These are phyloP conservation scores for Papilio demoleus DNA, from an alignment of 2,888 invertebrate species.

Conservation along the genomic window DNA sequence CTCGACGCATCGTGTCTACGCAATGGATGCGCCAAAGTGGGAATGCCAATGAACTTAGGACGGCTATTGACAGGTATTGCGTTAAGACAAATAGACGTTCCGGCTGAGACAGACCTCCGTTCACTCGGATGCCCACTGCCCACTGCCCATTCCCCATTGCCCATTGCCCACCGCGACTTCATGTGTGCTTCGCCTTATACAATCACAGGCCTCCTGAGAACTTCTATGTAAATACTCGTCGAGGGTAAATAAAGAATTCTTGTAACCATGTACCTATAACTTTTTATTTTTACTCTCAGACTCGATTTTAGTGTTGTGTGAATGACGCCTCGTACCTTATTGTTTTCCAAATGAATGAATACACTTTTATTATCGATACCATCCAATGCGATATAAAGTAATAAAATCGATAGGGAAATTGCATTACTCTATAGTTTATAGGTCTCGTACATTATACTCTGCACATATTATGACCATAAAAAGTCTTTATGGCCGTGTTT, in stretches of 20 bases:
- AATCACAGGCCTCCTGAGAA: slow-evolving; percentile 74
- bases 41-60: slow-evolving; percentile 81
- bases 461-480: neutral
- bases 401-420: slow-evolving; percentile 2
- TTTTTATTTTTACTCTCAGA: slow-evolving; percentile 40
- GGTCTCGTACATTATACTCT: neutral
- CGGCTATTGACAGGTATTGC: slow-evolving; percentile 82
- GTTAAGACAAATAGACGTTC: slow-evolving; percentile 81
- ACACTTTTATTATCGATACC: slow-evolving; percentile 22
- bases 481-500: neutral
- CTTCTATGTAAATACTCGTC: slow-evolving; percentile 76
- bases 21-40: slow-evolving; percentile 79
- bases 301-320: slow-evolving; percentile 36
- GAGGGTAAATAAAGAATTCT: slow-evolving; percentile 77
- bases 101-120: slow-evolving; percentile 77
- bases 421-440: neutral
- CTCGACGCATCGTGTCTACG: slow-evolving; percentile 65
- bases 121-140: slow-evolving; percentile 62
- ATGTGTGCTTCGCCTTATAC: slow-evolving; percentile 56
- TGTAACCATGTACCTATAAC: slow-evolving; percentile 63
- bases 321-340: slow-evolving; percentile 38
- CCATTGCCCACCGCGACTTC: slow-evolving; percentile 60
- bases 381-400: neutral
- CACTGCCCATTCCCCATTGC: slow-evolving; percentile 53
- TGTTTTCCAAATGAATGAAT: slow-evolving; percentile 39